phyloP scores from a whole-genome alignment of 2,797 vertebrate species.

The Platyrinchus mystaceus region DNA sequence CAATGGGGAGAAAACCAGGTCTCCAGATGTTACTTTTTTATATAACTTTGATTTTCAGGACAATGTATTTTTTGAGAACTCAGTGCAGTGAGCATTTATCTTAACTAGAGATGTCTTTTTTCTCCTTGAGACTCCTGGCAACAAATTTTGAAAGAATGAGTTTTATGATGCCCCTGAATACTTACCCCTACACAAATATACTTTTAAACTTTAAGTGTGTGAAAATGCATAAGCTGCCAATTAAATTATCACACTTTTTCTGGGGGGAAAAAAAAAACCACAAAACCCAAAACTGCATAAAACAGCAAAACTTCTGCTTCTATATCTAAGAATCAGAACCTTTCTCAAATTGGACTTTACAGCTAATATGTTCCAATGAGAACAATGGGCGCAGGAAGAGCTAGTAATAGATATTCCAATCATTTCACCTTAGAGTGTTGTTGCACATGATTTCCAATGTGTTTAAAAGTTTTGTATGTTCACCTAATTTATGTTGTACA shows the following conservation, averaged over 20 bases:
- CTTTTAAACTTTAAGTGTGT: background rate
- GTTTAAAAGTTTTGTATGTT: background rate
- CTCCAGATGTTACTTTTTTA: background rate
- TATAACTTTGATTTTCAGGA: background rate
- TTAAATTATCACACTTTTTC: background rate
- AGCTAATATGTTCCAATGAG: background rate
- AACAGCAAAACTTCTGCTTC: background rate
- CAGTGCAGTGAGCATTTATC: background rate
- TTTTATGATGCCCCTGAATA: background rate
- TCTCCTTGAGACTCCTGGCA: background rate
- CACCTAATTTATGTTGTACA: background rate
- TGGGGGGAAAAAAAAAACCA: background rate
- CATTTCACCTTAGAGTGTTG: background rate
- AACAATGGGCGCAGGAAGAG: background rate
- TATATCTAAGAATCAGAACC: background rate
- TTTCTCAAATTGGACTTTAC: background rate
- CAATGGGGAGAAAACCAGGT: background rate
- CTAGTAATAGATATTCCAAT: background rate
- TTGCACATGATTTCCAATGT: no score
- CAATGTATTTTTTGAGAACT: background rate
- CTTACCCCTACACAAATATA: background rate
- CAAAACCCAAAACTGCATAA: background rate
- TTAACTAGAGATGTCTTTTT: background rate
- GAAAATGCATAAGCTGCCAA: background rate
- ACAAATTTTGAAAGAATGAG: background rate